Percentiles rank a stretch among this genome's conserved stretches.
These are phyloP conservation scores for Heterohyrax brucei DNA, from an alignment of 2,797 vertebrate genomes.

Conservation along the genomic window DNA sequence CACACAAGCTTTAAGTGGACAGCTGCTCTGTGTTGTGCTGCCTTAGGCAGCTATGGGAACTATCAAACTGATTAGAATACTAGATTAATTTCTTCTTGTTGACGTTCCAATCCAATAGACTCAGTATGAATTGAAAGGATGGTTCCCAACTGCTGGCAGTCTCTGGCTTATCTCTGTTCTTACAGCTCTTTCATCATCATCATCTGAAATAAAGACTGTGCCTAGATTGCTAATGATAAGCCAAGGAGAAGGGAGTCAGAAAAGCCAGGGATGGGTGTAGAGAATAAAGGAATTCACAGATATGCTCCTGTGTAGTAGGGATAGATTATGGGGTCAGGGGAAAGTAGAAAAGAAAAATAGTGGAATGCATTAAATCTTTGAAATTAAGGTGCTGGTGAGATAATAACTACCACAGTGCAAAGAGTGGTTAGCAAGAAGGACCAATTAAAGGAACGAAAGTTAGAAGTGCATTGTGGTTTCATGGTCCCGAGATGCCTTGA, in stretches of 20 bases:
- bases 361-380: not conserved
- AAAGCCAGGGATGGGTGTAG: not conserved
- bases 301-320: not conserved
- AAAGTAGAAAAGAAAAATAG: not conserved
- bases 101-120: not conserved
- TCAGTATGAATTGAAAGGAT: not conserved
- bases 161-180: not conserved
- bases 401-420: not conserved
- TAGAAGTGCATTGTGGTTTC: not conserved
- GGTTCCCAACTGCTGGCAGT: not conserved
- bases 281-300: not conserved
- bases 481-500: not conserved
- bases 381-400: not conserved
- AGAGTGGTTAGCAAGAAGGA: not conserved
- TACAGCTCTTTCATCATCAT: not conserved
- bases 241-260: not conserved
- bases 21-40: not conserved
- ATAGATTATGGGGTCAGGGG: not conserved
- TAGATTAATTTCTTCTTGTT: not conserved
- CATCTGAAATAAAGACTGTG: not conserved
- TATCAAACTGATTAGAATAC: not conserved
- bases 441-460: not conserved
- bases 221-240: not conserved
- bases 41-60: not conserved
- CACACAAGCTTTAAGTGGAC: not conserved